Evolutionary conservation across 2,113 vertebrate genomes (phyloP).

Genomic region (Semnopithecus entellus): DNA sequence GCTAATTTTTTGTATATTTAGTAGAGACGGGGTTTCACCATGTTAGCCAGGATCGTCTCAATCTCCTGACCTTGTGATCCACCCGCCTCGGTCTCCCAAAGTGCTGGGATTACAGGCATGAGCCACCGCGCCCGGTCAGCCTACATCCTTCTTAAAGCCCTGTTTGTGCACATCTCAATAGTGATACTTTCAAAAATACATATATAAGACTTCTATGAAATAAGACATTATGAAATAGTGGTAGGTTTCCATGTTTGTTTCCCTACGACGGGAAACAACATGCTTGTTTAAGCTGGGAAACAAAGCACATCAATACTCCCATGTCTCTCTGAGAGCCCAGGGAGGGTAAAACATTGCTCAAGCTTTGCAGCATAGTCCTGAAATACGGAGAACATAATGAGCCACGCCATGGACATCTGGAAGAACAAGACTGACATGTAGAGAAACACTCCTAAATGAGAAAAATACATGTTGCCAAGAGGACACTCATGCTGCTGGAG

Average conservation of each 20-base stretch:
- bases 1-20: no score
- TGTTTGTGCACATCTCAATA: not conserved
- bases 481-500: not conserved
- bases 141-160: not conserved
- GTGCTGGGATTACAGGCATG: no score
- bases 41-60: no score
- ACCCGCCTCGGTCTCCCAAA: no score
- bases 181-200: not conserved
- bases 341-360: not conserved
- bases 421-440: not conserved
- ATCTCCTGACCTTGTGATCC: no score
- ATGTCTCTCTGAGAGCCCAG: not conserved
- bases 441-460: not conserved
- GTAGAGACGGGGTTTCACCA: no score
- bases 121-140: not conserved
- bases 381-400: not conserved
- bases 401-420: not conserved
- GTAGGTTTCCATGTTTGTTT: not conserved
- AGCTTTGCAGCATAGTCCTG: not conserved
- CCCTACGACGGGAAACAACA: not conserved
- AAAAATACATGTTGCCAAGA: not conserved
- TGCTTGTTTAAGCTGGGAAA: not conserved
- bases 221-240: not conserved
- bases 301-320: not conserved
- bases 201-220: not conserved